Evolutionary conservation across 2,888 invertebrate genomes (phyloP), one percentile per base, ranked within the genome.

Genomic region (Apamea anceps): DNA sequence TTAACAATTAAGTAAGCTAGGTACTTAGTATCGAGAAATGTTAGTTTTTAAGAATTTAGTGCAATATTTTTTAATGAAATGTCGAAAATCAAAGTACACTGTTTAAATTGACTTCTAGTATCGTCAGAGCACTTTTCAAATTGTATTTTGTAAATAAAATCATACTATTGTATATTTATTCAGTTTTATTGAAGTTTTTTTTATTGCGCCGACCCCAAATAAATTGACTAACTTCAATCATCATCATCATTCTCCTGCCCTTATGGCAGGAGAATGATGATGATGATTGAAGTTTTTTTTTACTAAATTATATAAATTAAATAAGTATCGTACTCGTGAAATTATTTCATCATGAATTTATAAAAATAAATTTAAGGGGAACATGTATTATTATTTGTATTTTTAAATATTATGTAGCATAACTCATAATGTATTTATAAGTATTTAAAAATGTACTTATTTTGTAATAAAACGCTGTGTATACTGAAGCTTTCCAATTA

Each of bases 61-160:
- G 90, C 90, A 90, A 90, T 90, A 90, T 89, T 70, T 76, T 76
- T 78, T 18, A 42, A 68, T 67, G 3, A 67, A 75, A 72, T 62
- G 10, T 48, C 37, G 28, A 32, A 74, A 74, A 25, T n/a, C 0
- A 63, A 62, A 48, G 1, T 15, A 74, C 12, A 57, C 57, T 48
- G 73, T 74, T 77, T 42, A 63, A 72, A 79, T 72, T 18, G 12
- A 74, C 54, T 48, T 32, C 45, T 6, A 25, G 67, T 54, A 54
- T 32, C 13, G 37, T 57, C 32, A 48, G 62, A 37, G 54, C 65
- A 62, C 62, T 60, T 82, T 51, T 65, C 7, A 37, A 72, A 63
- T 48, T 84, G n/a, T 65, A 70, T 76, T 28, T 81, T 75, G n/a
- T 42, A 62, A 84, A 80, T 6, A 0, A 45, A 21, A 42, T 70